These are phyloP conservation scores for Artemisiospiza belli DNA, from an alignment of 2,113 vertebrate species.

Conservation along the genomic window DNA sequence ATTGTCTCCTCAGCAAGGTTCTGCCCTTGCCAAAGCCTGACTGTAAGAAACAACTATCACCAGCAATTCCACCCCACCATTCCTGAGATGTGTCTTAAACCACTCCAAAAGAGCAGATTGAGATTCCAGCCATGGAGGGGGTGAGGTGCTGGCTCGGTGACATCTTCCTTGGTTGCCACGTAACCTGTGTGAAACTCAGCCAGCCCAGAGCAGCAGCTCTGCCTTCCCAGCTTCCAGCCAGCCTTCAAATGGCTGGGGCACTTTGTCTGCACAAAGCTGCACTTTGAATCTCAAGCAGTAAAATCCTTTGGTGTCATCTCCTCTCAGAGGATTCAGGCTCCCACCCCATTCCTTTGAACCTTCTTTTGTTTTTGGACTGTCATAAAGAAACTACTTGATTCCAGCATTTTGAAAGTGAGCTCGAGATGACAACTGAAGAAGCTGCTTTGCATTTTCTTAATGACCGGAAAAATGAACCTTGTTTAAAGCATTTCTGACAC, in stretches of 20 bases:
- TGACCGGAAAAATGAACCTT: neutral
- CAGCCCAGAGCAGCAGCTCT: neutral
- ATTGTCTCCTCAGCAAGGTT: neutral
- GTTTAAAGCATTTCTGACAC: neutral
- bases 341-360: neutral
- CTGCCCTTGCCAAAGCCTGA: neutral
- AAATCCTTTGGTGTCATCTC: neutral
- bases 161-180: neutral
- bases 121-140: neutral
- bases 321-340: neutral
- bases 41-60: neutral
- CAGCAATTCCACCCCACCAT: neutral
- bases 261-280: neutral
- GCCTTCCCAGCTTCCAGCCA: neutral
- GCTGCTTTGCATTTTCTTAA: constrained; percentile 34
- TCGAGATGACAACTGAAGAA: neutral
- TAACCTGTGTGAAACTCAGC: neutral
- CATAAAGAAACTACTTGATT: neutral
- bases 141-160: neutral
- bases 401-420: neutral
- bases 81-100: neutral
- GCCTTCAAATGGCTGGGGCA: neutral
- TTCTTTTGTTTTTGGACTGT: neutral
- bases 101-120: neutral
- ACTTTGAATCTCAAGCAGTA: neutral